Evolutionary conservation across 2,797 vertebrate species (phyloP), one percentile per base, ranked within the genome.

Genomic region (Clarias fuscus): DNA sequence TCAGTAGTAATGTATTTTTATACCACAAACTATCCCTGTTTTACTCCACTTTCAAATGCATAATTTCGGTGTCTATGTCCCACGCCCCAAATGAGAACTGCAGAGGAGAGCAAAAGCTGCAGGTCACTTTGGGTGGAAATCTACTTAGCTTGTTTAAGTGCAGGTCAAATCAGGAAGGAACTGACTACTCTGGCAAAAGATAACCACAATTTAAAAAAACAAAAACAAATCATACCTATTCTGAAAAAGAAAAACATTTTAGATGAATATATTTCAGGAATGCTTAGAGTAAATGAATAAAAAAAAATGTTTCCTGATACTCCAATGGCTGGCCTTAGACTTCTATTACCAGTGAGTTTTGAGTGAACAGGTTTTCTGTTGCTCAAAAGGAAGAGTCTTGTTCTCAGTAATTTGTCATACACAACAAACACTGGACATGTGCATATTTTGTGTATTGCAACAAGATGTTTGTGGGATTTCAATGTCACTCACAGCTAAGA

Each of bases 401-500:
- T 53, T 30, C 79, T 17, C 20, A n/a, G 40, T 56, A 56, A 82
- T 68, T 33, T 68, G 80, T 82, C 43, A 68, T 82, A 68, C 48
- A 56, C 80, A 30, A 33, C 43, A 82, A 68, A 82, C 5, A 6
- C 64, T 22, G 18, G 68, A 68, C 11, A 82, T 68, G 40, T 71
- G 33, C 82, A 61, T 72, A 72, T 33, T 59, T 68, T 56, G 61
- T 58, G 62, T 27, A 77, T 78, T 53, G 72, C 59, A 76, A 53
- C 72, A 84, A 64, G 59, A 83, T 83, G 82, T 72, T 61, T 72
- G 82, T 59, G 82, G 59, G 71, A 72, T 67, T 79, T 83, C 75
- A 33, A 70, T 72, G 65, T 84, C 30, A 83, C 96, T 96, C 91
- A 99, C 98, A 5, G 96, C 96, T n/a, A 99, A 87, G 24, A 92